Conservation (phyloP, 2,888 invertebrate species). For the Bimastos eiseni region DNA sequence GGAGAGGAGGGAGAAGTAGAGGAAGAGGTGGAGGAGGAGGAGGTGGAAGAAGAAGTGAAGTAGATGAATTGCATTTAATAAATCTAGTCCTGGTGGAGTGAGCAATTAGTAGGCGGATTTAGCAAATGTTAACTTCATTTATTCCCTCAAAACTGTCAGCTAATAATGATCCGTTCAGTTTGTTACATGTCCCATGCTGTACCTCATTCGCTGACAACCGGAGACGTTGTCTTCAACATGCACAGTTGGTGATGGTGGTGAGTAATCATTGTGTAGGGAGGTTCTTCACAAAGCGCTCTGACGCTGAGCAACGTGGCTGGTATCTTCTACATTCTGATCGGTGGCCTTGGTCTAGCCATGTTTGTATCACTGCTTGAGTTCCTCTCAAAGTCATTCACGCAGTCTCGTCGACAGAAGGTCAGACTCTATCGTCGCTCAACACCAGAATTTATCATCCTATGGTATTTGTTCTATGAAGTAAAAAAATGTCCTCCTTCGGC, state of each 20-base stretch:
- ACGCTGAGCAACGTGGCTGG: constrained; percentile 36
- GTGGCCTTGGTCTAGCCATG: constrained; percentile 35
- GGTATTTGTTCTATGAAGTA: not conserved
- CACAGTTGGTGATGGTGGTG: not conserved
- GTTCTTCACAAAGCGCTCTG: constrained; percentile 34
- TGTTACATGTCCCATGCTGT: not conserved
- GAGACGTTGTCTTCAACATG: not conserved
- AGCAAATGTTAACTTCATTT: too few species aligned
- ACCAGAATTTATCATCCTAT: not conserved
- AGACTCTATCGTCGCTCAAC: not conserved
- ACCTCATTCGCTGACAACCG: too few species aligned
- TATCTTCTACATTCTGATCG: constrained; percentile 36
- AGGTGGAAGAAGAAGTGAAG: too few species aligned
- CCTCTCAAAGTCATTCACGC: constrained; percentile 26
- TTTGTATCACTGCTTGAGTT: constrained; percentile 34
- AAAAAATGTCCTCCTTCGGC: too few species aligned
- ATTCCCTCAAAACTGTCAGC: not conserved
- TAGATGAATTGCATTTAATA: too few species aligned
- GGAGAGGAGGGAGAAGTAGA: too few species aligned
- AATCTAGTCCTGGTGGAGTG: too few species aligned
- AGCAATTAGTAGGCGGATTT: too few species aligned
- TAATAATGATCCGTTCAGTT: not conserved
- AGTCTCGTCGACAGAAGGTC: not conserved
- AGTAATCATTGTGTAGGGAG: not conserved
- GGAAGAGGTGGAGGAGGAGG: too few species aligned